Conservation (phyloP, 1,140 invertebrate species). For the Brachionus rotundiformis region DNA sequence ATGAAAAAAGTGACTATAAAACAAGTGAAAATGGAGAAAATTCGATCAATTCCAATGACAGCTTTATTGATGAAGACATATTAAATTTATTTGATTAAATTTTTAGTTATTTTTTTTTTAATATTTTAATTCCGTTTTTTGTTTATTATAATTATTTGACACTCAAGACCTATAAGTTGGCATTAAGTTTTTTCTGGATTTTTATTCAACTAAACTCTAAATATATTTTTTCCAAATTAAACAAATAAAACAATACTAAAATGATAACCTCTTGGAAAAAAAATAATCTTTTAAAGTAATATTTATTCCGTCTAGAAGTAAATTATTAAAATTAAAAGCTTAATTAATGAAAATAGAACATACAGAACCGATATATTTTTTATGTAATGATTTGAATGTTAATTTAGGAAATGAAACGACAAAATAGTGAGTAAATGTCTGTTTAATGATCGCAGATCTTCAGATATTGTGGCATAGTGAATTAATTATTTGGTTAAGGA, state of each 20-base stretch:
- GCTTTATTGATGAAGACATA: conserved; percentile 23
- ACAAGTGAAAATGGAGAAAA: background rate
- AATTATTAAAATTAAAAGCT: no score
- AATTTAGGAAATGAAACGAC: background rate
- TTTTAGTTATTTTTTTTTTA: conserved; percentile 16
- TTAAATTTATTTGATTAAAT: conserved; percentile 24
- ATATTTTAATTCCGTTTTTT: background rate
- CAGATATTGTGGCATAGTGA: background rate
- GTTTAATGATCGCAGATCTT: no score
- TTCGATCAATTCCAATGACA: background rate
- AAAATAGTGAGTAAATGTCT: no score
- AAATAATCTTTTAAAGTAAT: no score
- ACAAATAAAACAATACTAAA: no score
- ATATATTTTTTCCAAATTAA: no score
- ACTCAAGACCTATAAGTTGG: background rate
- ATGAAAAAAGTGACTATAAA: background rate
- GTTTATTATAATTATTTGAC: background rate
- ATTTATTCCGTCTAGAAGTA: no score
- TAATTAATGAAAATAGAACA: no score
- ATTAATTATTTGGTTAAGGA: background rate
- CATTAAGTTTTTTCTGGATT: conserved; percentile 1
- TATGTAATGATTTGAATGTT: background rate
- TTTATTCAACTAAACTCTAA: background rate
- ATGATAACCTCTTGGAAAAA: no score
- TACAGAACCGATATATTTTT: no score